Evolutionary conservation across 2,113 vertebrate species (phyloP), one percentile per base, ranked within the genome.

Genomic region (Oncorhynchus kisutch): DNA sequence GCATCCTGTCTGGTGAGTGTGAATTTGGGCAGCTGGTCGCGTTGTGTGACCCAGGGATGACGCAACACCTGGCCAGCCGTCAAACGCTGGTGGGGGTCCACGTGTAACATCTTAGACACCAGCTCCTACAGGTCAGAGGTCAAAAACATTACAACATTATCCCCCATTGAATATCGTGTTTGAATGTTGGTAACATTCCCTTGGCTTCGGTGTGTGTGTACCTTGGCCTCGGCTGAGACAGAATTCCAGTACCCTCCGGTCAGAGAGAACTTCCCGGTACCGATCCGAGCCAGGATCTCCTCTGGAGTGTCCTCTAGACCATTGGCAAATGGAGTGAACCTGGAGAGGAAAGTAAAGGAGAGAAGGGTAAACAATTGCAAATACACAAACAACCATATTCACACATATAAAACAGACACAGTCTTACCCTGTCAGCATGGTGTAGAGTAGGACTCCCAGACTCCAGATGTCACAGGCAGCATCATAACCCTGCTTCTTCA

Each of bases 401-500:
- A 48, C 16, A 39, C n/a, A 29, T 7, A 34, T 34, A 34, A 34
- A 34, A 34, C 14, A 22, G 5, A 34, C 48, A 27, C 39, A 54
- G 13, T 51, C 27, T 6, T 84, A 88, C 95, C 95, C 95, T 82
- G 94, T 94, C 79, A 96, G 75, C 95, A 96, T 96, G 4, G 95
- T 96, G 79, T 96, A 96, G 54, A 96, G 93, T 31, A 96, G 94
- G 76, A 96, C 95, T 79, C 95, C 95, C 74, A 96, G 88, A 84
- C 95, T 96, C 95, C 95, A 96, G 81, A 96, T 96, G 89, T 96
- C 95, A 91, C 95, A 96, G 34, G 95, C 95, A 86, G 93, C 95
- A 90, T 96, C 95, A 57, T 96, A 96, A 4, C 95, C 95, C 77
- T 96, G 95, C 84, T 95, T 93, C 93, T 93, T 96, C 80, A 96